Evolutionary conservation across 2,797 vertebrate genomes (phyloP), one percentile per base, ranked within the genome.

Genomic region (Anniella stebbinsi): DNA sequence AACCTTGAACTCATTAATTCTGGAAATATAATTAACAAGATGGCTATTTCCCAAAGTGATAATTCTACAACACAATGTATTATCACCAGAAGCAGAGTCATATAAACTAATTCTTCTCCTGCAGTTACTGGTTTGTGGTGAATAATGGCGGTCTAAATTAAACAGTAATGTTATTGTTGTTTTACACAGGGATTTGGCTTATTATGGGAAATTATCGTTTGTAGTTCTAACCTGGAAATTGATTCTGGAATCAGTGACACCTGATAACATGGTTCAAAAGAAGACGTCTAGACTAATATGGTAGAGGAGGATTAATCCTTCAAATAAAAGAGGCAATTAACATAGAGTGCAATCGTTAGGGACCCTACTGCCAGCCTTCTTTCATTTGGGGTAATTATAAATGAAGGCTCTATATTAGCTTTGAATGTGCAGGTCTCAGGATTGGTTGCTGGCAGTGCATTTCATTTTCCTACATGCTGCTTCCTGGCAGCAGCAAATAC

Each of bases 231-330:
- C 9, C 17, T 86, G 80, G 11, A 78, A 93, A 94, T 89, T 87
- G 0, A 41, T 87, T 88, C 36, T 89, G 72, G 23, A 60, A 80
- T 92, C 2, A 0, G 38, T 86, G 70, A 63, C 82, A 91, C 63
- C 28, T 88, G 80, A 91, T 41, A 90, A 57, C 7, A 73, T 1
- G 84, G 51, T 23, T 77, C 7, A 84, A n/a, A 21, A 89, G 36
- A 92, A 88, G 18, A 54, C 60, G 91, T 94, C 23, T 78, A 41
- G 88, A 88, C 28, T 80, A 70, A 91, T 88, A 87, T 84, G 3
- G 2, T 41, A 89, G 36, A 91, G 7, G 86, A 21, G 25, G 63
- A 86, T 63, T 87, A 91, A 89, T 89, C 70, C 4, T 88, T 12
- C n/a, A 89, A 88, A 88, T 77, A 75, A 88, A 73, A 87, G 48